Base-by-base conservation (phyloP, 2,888 invertebrate species). In the Pollenia angustigena region DNA sequence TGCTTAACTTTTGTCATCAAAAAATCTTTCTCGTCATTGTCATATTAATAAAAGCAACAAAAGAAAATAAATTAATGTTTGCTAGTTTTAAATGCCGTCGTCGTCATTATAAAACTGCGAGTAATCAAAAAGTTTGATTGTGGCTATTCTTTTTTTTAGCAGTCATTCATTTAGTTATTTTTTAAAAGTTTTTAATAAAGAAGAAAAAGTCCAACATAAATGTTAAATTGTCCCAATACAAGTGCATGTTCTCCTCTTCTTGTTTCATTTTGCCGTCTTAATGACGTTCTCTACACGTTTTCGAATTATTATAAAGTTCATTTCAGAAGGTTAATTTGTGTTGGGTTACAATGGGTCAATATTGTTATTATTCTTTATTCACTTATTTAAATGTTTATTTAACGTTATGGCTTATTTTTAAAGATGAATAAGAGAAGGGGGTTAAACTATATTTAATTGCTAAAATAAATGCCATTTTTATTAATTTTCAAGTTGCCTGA, bases 261-360 rank as follows among this genome's bases (percentile, higher is more conserved):
- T 32, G 4, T 32, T 32, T 32, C 3, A 32, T 32, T 54, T 68
- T 62, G 56, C 18, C 40, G 50, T 16, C 83, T 72, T 54, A 66
- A 76, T 66, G 52, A 52, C 72, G n/a, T 40, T 66, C 74, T 71
- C 60, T 72, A 72, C 75, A 85, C 76, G 85, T 85, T 85, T 85
- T 82, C 50, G 60, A 72, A 85, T 85, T 81, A 32, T 81, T 81
- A 68, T 76, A 66, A 72, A 76, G 75, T 76, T 85, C 58, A 76
- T 46, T 48, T 40, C 52, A 66, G 72, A 69, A 85, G 76, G 85
- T 85, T 85, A 85, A 85, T 85, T 81, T 85, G 71, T 76, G 32
- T 66, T 78, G 58, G 72, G 52, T 81, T 72, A 48, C 71, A 44
- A 52, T 64, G 64, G 81, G 48, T 85, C 81, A 75, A 69, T 76